Conservation (phyloP, 2,888 invertebrate genomes). For the Drosophila peninsularis region DNA sequence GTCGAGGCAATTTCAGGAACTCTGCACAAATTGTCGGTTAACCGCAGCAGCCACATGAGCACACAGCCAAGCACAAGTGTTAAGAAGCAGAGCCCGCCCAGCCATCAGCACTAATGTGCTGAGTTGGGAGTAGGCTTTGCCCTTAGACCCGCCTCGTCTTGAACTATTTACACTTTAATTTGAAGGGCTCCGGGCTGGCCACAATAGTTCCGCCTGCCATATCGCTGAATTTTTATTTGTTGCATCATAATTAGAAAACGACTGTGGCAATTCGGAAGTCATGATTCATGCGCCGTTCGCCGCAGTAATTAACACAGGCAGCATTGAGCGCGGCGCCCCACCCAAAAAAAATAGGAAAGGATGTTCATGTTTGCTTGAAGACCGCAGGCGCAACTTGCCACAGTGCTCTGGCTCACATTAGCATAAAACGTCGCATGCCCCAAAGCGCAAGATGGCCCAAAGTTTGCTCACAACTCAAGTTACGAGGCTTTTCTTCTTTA, state of each 20-base stretch:
- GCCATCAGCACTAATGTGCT: constrained; percentile 8
- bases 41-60: constrained; percentile 77
- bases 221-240: constrained; percentile 15
- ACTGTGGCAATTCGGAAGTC: constrained; percentile 67
- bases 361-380: constrained; percentile 45
- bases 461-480: constrained; percentile 20
- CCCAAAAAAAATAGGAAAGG: constrained; percentile 31
- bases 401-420: constrained; percentile 52
- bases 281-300: constrained; percentile 71
- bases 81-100: background rate
- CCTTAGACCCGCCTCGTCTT: constrained; percentile 34
- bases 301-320: constrained; percentile 75
- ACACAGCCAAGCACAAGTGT: constrained; percentile 21
- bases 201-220: constrained; percentile 2
- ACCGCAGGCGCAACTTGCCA: constrained; percentile 40
- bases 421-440: constrained; percentile 54
- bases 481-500: background rate
- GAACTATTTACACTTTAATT: constrained; percentile 69
- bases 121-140: constrained; percentile 10
- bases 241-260: constrained; percentile 74
- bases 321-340: constrained; percentile 15
- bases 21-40: constrained; percentile 77
- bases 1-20: constrained; percentile 49
- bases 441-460: constrained; percentile 10
- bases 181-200: constrained; percentile 39